A percentile compares a stretch with the other conserved stretches of the same genome.
phyloP scores from a whole-genome alignment of 2,113 vertebrate species.

The Phaethon lepturus region DNA sequence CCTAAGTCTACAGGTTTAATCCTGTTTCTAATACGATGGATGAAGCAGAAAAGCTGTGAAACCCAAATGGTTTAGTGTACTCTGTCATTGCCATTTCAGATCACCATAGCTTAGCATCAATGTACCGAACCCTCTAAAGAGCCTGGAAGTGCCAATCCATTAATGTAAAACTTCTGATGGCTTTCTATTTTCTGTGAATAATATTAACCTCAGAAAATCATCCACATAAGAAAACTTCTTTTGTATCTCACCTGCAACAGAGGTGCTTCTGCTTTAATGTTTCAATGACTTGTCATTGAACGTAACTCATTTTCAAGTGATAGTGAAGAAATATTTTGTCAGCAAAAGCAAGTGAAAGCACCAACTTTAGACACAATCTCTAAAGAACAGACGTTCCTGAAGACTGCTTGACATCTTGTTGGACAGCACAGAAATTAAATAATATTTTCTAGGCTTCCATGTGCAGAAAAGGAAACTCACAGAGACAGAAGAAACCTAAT shows the following conservation, averaged over 20 bases:
- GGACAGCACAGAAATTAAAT: background rate
- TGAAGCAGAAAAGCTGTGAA: constrained; percentile 9
- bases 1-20: background rate
- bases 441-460: background rate
- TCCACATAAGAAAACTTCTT: background rate
- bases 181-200: background rate
- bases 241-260: background rate
- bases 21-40: background rate
- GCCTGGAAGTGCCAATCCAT: background rate
- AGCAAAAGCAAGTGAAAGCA: background rate
- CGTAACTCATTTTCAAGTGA: background rate
- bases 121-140: background rate
- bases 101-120: background rate
- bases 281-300: background rate
- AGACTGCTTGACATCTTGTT: background rate
- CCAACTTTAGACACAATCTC: background rate
- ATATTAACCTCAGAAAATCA: background rate
- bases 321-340: background rate
- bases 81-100: background rate
- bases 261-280: background rate
- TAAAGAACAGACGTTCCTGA: background rate
- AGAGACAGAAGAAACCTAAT: background rate
- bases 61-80: background rate
- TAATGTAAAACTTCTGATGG: background rate
- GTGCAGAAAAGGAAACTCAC: background rate